phyloP scores from a whole-genome alignment of 2,797 vertebrate species.

The Scolopax bukidnonensis region DNA sequence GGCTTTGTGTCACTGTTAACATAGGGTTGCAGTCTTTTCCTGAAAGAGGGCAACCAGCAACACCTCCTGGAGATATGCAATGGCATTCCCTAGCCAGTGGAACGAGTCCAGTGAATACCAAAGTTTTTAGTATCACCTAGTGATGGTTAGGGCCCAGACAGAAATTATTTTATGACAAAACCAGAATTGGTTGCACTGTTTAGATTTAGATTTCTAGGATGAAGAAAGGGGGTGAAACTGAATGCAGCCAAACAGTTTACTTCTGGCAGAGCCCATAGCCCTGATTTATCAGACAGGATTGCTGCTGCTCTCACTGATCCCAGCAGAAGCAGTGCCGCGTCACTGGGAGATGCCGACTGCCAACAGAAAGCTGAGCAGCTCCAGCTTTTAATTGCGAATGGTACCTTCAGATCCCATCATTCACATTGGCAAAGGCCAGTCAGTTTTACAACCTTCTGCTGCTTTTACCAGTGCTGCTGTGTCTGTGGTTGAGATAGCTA shows the following conservation, averaged over 20 bases:
- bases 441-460: constrained; percentile 14
- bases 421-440: not conserved
- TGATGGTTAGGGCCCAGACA: not conserved
- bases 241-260: not conserved
- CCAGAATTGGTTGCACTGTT: accelerated
- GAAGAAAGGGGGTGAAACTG: not conserved
- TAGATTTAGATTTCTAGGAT: not conserved
- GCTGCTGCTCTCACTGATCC: not conserved
- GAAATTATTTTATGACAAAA: not conserved
- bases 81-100: accelerated
- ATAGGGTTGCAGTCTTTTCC: not conserved
- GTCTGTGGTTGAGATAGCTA: not conserved
- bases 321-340: not conserved
- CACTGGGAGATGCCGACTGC: not conserved
- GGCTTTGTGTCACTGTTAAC: not conserved
- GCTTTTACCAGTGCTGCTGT: not conserved
- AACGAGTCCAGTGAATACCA: not conserved
- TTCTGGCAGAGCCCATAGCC: not conserved
- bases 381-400: not conserved
- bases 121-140: not conserved
- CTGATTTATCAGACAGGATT: not conserved
- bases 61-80: not conserved
- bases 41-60: not conserved
- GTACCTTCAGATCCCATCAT: not conserved
- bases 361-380: not conserved